Evolutionary conservation across 2,888 invertebrate genomes (phyloP).

Genomic region (Adela reaumurella): DNA sequence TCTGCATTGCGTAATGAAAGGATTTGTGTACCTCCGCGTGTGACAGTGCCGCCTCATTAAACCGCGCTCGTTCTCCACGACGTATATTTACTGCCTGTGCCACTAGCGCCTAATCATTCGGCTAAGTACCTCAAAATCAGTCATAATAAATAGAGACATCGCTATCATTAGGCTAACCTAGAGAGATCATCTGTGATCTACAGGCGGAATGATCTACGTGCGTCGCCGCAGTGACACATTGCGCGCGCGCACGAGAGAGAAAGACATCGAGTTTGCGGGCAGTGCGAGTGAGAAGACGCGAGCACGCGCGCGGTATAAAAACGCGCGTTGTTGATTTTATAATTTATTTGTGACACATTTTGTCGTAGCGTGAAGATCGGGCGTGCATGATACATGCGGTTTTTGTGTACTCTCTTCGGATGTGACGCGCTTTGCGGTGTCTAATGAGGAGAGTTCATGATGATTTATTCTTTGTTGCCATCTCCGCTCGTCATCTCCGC

Average conservation of each 20-base stretch:
- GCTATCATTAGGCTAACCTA: background rate
- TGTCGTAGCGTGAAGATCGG: constrained; percentile 55
- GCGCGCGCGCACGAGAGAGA: constrained; percentile 1
- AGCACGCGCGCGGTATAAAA: constrained; percentile 38
- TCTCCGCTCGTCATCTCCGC: background rate
- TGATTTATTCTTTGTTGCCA: background rate
- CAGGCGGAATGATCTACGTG: background rate
- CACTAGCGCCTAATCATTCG: background rate
- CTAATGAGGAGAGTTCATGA: background rate
- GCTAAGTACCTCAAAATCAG: background rate
- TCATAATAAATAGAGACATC: background rate
- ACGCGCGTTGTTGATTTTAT: constrained; percentile 49
- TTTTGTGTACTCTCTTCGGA: constrained; percentile 24
- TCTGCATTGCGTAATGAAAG: background rate
- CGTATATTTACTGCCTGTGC: background rate
- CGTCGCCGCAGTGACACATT: constrained; percentile 13
- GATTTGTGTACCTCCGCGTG: background rate
- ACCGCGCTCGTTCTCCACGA: background rate
- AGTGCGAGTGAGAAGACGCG: constrained; percentile 21
- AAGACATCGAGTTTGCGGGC: background rate
- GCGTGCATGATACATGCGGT: constrained; percentile 49
- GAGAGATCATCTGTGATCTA: background rate
- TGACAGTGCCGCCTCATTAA: background rate
- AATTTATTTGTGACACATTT: constrained; percentile 58
- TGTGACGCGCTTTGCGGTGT: background rate